Conservation (phyloP, 2,888 invertebrate genomes). For the Harpalus rubripes region DNA sequence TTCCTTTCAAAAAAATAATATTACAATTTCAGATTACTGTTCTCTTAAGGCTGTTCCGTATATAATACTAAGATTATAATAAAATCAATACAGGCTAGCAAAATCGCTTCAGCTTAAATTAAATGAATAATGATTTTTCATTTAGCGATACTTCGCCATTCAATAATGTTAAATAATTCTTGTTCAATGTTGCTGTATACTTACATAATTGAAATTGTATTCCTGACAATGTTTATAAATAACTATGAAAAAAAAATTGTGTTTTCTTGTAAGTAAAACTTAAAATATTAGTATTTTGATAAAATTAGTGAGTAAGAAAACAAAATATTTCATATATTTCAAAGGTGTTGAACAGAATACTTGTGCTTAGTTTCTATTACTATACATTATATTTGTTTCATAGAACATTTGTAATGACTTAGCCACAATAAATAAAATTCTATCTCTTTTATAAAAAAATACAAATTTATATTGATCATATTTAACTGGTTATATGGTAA, state of each 20-base stretch:
- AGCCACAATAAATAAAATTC: conserved; percentile 66
- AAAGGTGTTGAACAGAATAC: conserved; percentile 34
- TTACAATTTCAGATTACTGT: conserved; percentile 51
- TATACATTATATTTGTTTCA: conserved; percentile 58
- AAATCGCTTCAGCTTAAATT: neutral
- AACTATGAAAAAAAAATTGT: conserved; percentile 1
- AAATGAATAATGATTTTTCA: conserved; percentile 7
- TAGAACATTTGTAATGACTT: conserved; percentile 61
- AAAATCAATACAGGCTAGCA: conserved; percentile 22
- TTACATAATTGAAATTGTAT: neutral
- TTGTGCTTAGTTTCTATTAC: conserved; percentile 34
- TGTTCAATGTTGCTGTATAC: neutral
- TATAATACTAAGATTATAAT: conserved; percentile 26
- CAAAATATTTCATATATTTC: conserved; percentile 37
- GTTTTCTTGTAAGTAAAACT: neutral
- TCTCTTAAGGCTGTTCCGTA: conserved; percentile 47
- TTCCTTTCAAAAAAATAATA: conserved; percentile 52
- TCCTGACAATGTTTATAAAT: neutral
- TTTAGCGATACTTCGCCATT: neutral
- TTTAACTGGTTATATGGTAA: conserved; percentile 58
- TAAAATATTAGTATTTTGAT: neutral
- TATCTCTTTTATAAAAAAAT: conserved; percentile 65
- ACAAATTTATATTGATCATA: conserved; percentile 64
- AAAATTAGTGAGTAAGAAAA: conserved; percentile 21
- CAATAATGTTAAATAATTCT: neutral